phyloP scores from a whole-genome alignment of 1,140 invertebrate species.

The Pissodes strobi region DNA sequence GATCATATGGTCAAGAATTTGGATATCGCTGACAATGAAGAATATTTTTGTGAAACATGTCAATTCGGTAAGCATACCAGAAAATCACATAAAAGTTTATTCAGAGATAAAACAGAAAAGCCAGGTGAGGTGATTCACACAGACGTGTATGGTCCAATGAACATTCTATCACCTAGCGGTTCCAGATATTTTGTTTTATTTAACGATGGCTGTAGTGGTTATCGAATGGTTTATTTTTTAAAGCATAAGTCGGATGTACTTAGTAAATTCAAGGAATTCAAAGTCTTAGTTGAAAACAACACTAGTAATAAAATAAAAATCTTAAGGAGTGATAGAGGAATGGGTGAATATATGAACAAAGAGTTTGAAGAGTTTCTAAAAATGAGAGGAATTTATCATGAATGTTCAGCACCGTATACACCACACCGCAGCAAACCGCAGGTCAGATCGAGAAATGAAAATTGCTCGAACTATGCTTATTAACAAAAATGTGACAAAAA shows the following conservation, averaged over 20 bases:
- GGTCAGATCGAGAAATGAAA: slow-evolving; percentile 55
- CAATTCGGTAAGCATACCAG: no score
- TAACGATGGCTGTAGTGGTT: no score
- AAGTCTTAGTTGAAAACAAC: slow-evolving; percentile 14
- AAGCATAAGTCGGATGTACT: no score
- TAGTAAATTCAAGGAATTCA: slow-evolving; percentile 23
- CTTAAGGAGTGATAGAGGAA: slow-evolving; percentile 24
- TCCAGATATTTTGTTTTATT: slow-evolving; percentile 56
- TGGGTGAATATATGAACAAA: slow-evolving; percentile 41
- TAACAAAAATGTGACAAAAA: slow-evolving; percentile 48
- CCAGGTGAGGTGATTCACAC: no score
- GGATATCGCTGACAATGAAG: no score
- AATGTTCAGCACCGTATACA: slow-evolving; percentile 44
- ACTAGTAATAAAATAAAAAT: slow-evolving; percentile 30
- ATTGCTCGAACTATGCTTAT: slow-evolving; percentile 53
- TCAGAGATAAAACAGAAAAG: background rate
- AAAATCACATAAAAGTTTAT: slow-evolving; percentile 5
- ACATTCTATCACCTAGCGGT: slow-evolving; percentile 48
- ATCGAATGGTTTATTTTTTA: slow-evolving; percentile 52
- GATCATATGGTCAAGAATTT: no score
- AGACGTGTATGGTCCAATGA: no score
- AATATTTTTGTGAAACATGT: no score
- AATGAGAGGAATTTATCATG: slow-evolving; percentile 33
- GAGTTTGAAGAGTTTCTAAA: slow-evolving; percentile 33
- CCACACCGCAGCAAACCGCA: slow-evolving; percentile 50